These are phyloP conservation scores for Aldabrachelys gigantea DNA, from an alignment of 2,113 vertebrate genomes.

Conservation along the genomic window DNA sequence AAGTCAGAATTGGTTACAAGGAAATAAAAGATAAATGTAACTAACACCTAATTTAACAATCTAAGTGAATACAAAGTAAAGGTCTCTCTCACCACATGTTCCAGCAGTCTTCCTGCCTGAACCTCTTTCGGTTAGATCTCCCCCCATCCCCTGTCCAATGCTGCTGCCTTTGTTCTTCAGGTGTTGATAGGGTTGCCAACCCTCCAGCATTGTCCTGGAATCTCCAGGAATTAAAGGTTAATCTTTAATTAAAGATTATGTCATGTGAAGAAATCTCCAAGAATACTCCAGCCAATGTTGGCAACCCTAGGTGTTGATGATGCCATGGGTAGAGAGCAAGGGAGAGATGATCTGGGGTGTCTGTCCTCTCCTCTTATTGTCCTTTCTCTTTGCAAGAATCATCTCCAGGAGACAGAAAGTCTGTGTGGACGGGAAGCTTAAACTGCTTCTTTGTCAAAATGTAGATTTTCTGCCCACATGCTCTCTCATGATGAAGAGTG, in stretches of 20 bases:
- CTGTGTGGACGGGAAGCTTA: too few relatives aligned
- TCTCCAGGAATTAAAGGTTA: too few relatives aligned
- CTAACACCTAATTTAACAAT: too few relatives aligned
- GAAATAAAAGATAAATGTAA: not conserved
- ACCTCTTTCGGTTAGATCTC: not conserved
- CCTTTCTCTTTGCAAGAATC: too few relatives aligned
- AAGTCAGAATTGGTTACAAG: not conserved
- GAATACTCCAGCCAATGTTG: too few relatives aligned
- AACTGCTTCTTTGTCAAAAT: too few relatives aligned
- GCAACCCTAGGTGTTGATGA: not conserved
- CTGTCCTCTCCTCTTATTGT: not conserved
- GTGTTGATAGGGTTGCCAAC: not conserved
- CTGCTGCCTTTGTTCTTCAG: not conserved
- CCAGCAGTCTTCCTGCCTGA: not conserved
- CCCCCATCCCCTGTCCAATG: not conserved
- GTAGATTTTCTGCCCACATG: too few relatives aligned
- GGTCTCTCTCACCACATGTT: not conserved
- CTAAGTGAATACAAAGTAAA: not conserved
- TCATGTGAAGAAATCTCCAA: too few relatives aligned
- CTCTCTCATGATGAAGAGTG: too few relatives aligned
- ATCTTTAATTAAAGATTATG: too few relatives aligned
- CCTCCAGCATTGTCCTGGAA: too few relatives aligned
- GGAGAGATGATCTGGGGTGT: not conserved
- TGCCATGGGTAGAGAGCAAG: not conserved
- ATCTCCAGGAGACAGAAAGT: too few relatives aligned